phyloP scores from a whole-genome alignment of 2,888 invertebrate genomes.

The Diarsia brunnea region DNA sequence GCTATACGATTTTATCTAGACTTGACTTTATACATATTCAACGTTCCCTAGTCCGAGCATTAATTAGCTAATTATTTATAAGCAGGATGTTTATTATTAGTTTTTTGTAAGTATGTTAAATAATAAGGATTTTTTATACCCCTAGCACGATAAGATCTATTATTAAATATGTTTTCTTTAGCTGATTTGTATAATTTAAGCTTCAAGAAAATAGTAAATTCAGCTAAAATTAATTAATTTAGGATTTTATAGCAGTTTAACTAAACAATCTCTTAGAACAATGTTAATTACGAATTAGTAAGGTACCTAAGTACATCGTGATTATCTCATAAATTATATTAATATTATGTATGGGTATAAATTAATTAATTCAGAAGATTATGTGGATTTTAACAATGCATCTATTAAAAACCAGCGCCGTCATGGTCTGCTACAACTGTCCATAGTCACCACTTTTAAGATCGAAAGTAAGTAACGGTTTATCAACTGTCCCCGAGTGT shows the following conservation, averaged over 20 bases:
- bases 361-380: not conserved
- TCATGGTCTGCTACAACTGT: not conserved
- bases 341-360: not conserved
- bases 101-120: not conserved
- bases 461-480: not conserved
- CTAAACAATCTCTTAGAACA: not conserved
- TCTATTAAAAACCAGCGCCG: not conserved
- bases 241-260: not conserved
- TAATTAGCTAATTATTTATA: not conserved
- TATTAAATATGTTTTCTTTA: not conserved
- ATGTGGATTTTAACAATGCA: not conserved
- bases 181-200: not conserved
- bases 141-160: not conserved
- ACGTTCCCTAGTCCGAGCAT: not conserved
- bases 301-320: constrained; percentile 5
- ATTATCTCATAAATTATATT: constrained; percentile 10
- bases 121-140: not conserved
- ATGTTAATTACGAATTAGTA: not conserved
- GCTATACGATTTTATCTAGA: constrained; percentile 33
- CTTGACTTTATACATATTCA: constrained; percentile 12
- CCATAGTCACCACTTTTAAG: not conserved
- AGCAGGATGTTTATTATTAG: not conserved
- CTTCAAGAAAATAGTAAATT: not conserved
- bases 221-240: not conserved
- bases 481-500: not conserved